Evolutionary conservation across 2,888 invertebrate genomes (phyloP).

Genomic region (Metellina segmentata): DNA sequence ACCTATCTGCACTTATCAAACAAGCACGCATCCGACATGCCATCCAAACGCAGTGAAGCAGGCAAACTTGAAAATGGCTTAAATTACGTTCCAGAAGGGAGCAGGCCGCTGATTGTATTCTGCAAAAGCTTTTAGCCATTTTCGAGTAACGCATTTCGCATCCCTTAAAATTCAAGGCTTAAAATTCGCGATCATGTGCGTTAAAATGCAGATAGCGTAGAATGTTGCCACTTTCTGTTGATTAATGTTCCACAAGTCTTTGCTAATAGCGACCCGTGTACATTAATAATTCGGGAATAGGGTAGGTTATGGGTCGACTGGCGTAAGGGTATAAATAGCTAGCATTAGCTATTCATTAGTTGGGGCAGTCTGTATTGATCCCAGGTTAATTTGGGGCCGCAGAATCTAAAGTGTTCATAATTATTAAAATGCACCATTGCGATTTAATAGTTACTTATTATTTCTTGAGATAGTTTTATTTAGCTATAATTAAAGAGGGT

Average conservation of each 20-base stretch:
- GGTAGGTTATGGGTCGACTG: constrained; percentile 9
- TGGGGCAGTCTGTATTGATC: constrained; percentile 34
- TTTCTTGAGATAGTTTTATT: background rate
- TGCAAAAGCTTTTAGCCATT: constrained; percentile 32
- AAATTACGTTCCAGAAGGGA: constrained; percentile 5
- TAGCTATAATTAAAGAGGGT: background rate
- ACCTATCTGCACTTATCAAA: no score
- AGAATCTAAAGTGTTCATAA: background rate
- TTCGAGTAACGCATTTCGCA: constrained; percentile 2
- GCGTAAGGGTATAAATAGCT: constrained; percentile 31
- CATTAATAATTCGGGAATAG: constrained; percentile 51
- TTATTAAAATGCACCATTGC: background rate
- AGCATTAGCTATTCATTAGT: constrained; percentile 53
- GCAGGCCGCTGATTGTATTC: constrained; percentile 1
- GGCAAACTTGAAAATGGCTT: background rate
- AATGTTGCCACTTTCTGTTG: constrained; percentile 59
- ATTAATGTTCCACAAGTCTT: constrained; percentile 54
- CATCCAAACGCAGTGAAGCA: background rate
- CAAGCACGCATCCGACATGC: background rate
- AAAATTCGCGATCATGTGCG: constrained; percentile 41
- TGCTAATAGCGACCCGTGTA: constrained; percentile 42
- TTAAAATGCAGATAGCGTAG: constrained; percentile 51
- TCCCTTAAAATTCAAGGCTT: constrained; percentile 48
- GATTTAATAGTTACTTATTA: background rate
- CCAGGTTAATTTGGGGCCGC: constrained; percentile 9